Conservation (phyloP, 2,113 vertebrate species). For the Bucco capensis region DNA sequence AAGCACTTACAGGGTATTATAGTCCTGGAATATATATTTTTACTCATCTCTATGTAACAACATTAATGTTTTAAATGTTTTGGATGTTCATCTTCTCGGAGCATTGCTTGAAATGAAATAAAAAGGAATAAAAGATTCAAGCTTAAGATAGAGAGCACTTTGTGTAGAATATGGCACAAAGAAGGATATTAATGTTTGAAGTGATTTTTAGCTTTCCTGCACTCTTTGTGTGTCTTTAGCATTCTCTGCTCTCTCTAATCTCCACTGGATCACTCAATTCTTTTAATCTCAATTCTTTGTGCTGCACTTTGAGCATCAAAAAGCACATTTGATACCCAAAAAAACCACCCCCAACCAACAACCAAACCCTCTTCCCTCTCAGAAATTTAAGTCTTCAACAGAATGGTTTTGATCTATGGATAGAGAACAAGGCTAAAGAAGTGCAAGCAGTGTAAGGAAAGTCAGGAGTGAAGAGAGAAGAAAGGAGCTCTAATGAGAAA, state of each 20-base stretch:
- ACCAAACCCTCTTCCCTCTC: not conserved
- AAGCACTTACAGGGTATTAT: not conserved
- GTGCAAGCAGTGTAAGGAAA: constrained; percentile 40
- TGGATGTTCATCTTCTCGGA: constrained; percentile 34
- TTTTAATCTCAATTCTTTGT: constrained; percentile 69
- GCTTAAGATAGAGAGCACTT: not conserved
- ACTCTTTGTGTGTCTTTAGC: constrained; percentile 36
- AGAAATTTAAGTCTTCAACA: constrained; percentile 44
- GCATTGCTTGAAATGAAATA: constrained; percentile 37
- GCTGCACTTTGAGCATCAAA: constrained; percentile 54
- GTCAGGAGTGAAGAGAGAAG: constrained; percentile 16
- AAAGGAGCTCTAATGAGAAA: constrained; percentile 38
- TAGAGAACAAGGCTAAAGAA: constrained; percentile 50
- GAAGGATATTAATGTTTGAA: constrained; percentile 36
- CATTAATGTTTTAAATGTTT: constrained; percentile 23
- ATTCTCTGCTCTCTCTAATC: constrained; percentile 53
- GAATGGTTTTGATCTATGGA: constrained; percentile 22
- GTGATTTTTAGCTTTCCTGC: constrained; percentile 42
- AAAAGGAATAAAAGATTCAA: constrained; percentile 37
- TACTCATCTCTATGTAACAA: not conserved
- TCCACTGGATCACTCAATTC: constrained; percentile 51
- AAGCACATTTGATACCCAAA: constrained; percentile 18
- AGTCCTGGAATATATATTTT: not conserved
- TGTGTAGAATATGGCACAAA: constrained; percentile 28
- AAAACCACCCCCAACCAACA: not conserved